Base-by-base conservation (phyloP, 2,888 invertebrate genomes). In the Gastrophysa polygoni region DNA sequence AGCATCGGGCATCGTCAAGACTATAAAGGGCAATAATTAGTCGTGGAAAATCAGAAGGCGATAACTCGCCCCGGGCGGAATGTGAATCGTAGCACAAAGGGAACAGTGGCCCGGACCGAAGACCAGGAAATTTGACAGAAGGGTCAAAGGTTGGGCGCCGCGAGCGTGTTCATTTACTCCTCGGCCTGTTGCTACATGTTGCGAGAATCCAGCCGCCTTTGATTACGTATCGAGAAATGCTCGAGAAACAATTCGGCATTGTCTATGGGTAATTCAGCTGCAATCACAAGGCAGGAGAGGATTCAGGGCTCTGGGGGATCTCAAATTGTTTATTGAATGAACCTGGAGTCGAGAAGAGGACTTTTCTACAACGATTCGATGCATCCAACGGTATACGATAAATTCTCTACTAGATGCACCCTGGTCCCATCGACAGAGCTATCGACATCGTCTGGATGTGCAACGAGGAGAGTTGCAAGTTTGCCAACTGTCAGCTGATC, bases 51-150 rank as follows among this genome's bases (percentile, higher is more conserved):
- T 76, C 75, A 75, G 75, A 74, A 76, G 77, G 76, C 74, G 75
- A 74, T 72, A 74, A 73, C 71, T 67, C 59, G 74, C 74, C 74
- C 63, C 63, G 67, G 73, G 74, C 70, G 66, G 63, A 68, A 69
- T 61, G 68, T 74, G 75, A 70, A 74, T 72, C 69, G 71, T 72
- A 74, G 74, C 77, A 78, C 79, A 79, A 79, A 78, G 78, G 78
- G 75, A 77, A 77, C 75, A 75, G 69, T 73, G 73, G 75, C 75
- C 73, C 69, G 74, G 72, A 67, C 75, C 75, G 74, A 79, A 79
- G 78, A 78, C 77, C 79, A 78, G 78, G 79, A 78, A 80, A 80
- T 78, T 80, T 80, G 78, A 78, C 77, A 75, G 76, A 71, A 75
- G 77, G 78, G 78, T 79, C 79, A 78, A 80, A 80, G 78, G 78